Evolutionary conservation across 2,888 invertebrate species (phyloP), one percentile per base, ranked within the genome.

Genomic region (Argynnis bischoffii): DNA sequence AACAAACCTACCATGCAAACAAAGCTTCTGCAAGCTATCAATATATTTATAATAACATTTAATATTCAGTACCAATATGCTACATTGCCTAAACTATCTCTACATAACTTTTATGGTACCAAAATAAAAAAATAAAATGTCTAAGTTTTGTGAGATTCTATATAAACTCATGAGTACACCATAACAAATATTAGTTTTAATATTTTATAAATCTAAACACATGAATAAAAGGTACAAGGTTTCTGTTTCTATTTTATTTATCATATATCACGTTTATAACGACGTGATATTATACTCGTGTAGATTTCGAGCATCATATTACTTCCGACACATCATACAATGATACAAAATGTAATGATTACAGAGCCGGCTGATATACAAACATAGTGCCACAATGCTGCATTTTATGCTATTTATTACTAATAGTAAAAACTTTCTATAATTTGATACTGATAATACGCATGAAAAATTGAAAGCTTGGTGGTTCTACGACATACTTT

Each of bases 1-100:
- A 84, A 81, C 83, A 82, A 75, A 83, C 76, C 89, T 89, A 90
- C 82, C 88, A 89, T 90, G 89, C 90, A 88, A 86, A 84, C 66
- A 41, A 87, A 87, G 84, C 81, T 83, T 84, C 79, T 84, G 86
- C 87, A 87, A 85, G 83, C 88, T 86, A 87, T 83, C 79, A 81
- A 85, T 86, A 84, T 75, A 80, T 83, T 79, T 81, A 81, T 86
- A 86, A 86, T 78, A 81, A 82, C 88, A 89, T 86, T 87, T 83
- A 80, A 88, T 89, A 87, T 88, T 82, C 74, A 74, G 76, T 80
- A 75, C 66, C 80, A 81, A 82, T 84, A 85, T 81, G 82, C 86
- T 83, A 86, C 81, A 78, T 78, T 80, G 76, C 78, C 81, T 86
- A 86, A 78, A 70, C 76, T 84, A 80, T 78, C 74, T 75, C 75